Percentiles rank a stretch among this genome's conserved stretches.
Evolutionary conservation across 2,797 vertebrate genomes (phyloP).

Genomic region (Sarcoramphus papa): DNA sequence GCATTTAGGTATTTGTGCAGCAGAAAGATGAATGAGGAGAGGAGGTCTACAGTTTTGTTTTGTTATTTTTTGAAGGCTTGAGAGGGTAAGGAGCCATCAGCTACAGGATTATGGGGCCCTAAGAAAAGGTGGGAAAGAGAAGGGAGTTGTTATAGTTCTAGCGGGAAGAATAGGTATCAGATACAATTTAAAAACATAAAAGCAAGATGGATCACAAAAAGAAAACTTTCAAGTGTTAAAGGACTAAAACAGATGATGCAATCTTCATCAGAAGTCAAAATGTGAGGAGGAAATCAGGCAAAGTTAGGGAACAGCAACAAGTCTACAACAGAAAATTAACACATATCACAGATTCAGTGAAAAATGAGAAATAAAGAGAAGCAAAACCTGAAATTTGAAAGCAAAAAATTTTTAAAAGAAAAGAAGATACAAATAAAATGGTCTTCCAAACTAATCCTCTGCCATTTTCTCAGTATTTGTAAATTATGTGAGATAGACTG

Average conservation of each 20-base stretch:
- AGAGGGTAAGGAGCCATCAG: neutral
- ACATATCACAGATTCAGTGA: fast-evolving
- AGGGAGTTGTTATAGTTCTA: neutral
- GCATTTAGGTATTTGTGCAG: neutral
- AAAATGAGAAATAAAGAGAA: neutral
- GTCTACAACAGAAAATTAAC: neutral
- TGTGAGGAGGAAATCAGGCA: neutral
- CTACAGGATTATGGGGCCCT: neutral
- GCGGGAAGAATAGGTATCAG: neutral
- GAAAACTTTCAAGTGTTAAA: neutral
- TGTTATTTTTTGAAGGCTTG: neutral
- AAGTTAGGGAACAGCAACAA: neutral
- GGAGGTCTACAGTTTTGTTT: neutral
- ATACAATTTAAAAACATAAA: neutral
- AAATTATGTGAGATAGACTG: neutral
- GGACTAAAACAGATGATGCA: neutral
- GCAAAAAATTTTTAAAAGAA: neutral
- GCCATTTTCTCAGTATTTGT: neutral
- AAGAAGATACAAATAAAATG: neutral
- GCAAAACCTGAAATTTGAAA: neutral
- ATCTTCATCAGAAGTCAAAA: neutral
- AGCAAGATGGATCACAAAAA: neutral
- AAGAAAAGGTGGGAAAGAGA: neutral
- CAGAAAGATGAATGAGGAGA: neutral
- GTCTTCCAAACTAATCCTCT: neutral